Percentiles rank a stretch among this genome's conserved stretches.
Evolutionary conservation across 2,113 vertebrate genomes (phyloP).

Genomic region (Tenebrosternarchus preto): DNA sequence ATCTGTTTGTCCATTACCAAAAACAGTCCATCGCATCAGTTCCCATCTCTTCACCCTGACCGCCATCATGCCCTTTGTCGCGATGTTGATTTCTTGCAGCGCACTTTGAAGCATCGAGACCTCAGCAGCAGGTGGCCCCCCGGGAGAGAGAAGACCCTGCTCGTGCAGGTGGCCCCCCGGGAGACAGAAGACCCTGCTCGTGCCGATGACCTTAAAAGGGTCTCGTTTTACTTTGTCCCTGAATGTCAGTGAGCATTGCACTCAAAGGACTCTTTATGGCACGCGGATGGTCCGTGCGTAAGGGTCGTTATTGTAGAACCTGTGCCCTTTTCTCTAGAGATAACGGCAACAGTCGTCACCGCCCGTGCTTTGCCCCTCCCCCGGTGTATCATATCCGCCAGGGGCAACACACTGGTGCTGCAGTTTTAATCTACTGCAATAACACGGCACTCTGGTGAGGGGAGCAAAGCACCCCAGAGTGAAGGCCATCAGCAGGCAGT

Average conservation of each 20-base stretch:
- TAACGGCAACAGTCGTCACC: constrained; percentile 54
- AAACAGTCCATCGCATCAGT: constrained; percentile 3
- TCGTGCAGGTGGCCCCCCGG: too few species aligned
- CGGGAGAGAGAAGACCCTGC: too few species aligned
- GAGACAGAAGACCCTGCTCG: constrained; percentile 15
- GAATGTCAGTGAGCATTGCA: constrained; percentile 59
- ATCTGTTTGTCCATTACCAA: background rate
- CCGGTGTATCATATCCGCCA: constrained; percentile 25
- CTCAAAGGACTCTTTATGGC: constrained; percentile 60
- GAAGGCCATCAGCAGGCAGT: background rate
- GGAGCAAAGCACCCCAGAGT: background rate
- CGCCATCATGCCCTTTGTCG: background rate
- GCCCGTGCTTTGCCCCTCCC: constrained; percentile 28
- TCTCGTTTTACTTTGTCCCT: constrained; percentile 43
- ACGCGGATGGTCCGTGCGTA: constrained; percentile 2
- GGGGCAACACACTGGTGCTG: constrained; percentile 40
- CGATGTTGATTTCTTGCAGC: background rate
- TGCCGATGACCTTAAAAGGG: constrained; percentile 48
- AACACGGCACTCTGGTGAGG: background rate
- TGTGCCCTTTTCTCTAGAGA: constrained; percentile 54
- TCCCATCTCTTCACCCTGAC: background rate
- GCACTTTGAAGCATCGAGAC: background rate
- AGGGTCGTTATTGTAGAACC: constrained; percentile 51
- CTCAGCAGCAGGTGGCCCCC: constrained; percentile 37
- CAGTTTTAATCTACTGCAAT: constrained; percentile 38